phyloP scores from a whole-genome alignment of 2,888 invertebrate species.

The Siphlonurus alternatus region DNA sequence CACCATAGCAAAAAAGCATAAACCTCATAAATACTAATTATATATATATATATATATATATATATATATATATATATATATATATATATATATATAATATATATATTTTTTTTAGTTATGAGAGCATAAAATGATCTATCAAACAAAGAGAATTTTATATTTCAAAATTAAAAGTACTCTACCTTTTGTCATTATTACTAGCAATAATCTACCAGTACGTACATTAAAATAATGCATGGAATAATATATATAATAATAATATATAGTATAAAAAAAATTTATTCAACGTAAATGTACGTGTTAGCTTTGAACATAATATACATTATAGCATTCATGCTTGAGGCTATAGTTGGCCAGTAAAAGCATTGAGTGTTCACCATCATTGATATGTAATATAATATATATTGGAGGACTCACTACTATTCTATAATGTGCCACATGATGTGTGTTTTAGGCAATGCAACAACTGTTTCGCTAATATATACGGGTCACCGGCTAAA shows the following conservation, averaged over 20 bases:
- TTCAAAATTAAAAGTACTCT: no score
- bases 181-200: neutral
- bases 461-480: neutral
- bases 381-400: no score
- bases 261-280: neutral
- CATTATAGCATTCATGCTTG: neutral
- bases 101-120: no score
- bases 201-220: neutral
- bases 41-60: no score
- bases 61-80: no score
- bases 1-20: no score
- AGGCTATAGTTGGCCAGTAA: neutral
- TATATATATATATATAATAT: no score
- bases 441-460: neutral
- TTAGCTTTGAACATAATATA: neutral
- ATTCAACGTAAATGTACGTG: neutral
- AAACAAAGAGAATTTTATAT: neutral
- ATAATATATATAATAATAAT: neutral
- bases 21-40: no score
- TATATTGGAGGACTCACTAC: no score
- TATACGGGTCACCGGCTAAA: neutral
- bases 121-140: no score
- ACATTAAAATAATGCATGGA: neutral
- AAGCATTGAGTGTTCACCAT: neutral
- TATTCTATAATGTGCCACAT: no score